These are phyloP conservation scores for Steinernema feltiae DNA, from an alignment of 1,140 invertebrate genomes.

Conservation along the genomic window DNA sequence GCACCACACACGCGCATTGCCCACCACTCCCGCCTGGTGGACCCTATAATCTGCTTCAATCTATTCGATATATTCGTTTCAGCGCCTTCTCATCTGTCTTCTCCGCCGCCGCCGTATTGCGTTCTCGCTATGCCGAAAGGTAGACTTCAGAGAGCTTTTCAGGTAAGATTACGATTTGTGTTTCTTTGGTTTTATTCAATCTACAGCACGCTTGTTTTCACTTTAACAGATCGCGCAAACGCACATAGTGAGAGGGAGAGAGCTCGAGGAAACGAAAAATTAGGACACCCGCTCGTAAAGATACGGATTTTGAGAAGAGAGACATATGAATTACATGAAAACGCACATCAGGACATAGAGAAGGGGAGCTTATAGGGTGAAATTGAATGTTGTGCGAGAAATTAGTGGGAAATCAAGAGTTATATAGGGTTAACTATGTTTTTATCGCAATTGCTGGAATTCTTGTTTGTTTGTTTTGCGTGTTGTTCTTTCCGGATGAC, in stretches of 20 bases:
- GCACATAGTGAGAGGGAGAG: too few relatives aligned
- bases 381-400: too few relatives aligned
- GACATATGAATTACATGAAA: too few relatives aligned
- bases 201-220: too few relatives aligned
- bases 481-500: background rate
- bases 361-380: too few relatives aligned
- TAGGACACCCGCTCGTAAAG: background rate
- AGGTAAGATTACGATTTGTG: background rate
- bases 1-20: background rate
- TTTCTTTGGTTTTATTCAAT: background rate
- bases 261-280: background rate
- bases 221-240: too few relatives aligned
- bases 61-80: background rate
- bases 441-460: too few relatives aligned
- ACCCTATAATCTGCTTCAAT: conserved; percentile 4
- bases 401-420: too few relatives aligned
- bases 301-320: background rate
- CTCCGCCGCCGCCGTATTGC: background rate
- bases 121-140: conserved; percentile 2
- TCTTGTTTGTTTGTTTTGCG: background rate
- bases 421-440: too few relatives aligned
- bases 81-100: background rate
- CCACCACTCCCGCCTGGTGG: background rate
- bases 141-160: background rate
- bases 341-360: too few relatives aligned